These are phyloP conservation scores for Thera obeliscata DNA, from an alignment of 2,888 invertebrate species.

Conservation along the genomic window DNA sequence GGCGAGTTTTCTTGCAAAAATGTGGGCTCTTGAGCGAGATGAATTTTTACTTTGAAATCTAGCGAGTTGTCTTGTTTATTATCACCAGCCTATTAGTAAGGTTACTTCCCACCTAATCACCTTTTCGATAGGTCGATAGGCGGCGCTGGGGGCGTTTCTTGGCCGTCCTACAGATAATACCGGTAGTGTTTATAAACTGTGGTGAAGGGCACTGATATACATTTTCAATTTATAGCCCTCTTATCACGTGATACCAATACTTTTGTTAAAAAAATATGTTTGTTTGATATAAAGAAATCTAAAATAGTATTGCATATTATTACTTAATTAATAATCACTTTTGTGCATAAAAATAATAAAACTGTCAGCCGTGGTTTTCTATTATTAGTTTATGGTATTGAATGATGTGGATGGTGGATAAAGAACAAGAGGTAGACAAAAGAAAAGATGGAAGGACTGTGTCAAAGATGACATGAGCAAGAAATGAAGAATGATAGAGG, in stretches of 20 bases:
- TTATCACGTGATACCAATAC: neutral
- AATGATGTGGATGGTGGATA: too few species aligned
- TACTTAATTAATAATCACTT: too few species aligned
- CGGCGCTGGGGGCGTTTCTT: conserved; percentile 14
- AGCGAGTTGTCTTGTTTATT: neutral
- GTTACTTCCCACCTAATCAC: conserved; percentile 8
- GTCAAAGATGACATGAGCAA: too few species aligned
- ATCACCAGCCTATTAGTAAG: neutral
- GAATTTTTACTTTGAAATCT: neutral
- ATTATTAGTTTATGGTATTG: too few species aligned
- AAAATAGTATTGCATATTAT: too few species aligned
- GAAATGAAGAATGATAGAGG: too few species aligned
- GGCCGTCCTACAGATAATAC: conserved; percentile 11
- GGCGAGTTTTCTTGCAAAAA: neutral
- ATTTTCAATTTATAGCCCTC: neutral
- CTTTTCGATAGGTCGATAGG: conserved; percentile 13
- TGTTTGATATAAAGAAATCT: neutral
- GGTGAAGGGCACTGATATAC: conserved; percentile 7
- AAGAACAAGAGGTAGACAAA: too few species aligned
- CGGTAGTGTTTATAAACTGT: neutral
- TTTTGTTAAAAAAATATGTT: neutral
- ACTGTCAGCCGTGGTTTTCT: too few species aligned
- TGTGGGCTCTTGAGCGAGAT: too few species aligned
- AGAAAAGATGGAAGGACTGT: too few species aligned
- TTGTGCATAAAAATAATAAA: too few species aligned